Evolutionary conservation across 2,113 vertebrate species (phyloP), one percentile per base, ranked within the genome.

Genomic region (Mobula hypostoma): DNA sequence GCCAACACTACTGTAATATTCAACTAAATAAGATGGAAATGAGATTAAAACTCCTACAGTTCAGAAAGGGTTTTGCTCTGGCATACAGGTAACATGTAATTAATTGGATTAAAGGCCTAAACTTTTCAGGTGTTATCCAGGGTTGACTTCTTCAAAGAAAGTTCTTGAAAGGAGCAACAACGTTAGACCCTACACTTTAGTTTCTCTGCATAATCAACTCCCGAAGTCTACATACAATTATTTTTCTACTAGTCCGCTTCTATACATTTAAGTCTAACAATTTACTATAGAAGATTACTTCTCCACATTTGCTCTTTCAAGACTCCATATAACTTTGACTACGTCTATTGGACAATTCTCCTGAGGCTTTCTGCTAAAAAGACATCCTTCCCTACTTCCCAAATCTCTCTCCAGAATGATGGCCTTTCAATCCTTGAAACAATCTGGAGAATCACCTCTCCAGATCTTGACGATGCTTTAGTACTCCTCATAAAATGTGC

Each of bases 1-100:
- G 61, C 7, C 27, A 88, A 15, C 61, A 32, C 29, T 1, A 17
- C 32, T 88, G 58, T 66, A 88, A 88, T 66, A 66, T 66, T 88
- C 83, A 87, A 17, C 15, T 66, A 32, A 63, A 66, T 88, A 58
- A 88, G 85, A 61, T 87, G 82, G 82, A 87, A 87, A 87, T 87
- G 24, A 87, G 56, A 88, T 66, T 32, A 27, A 61, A 66, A 88
- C n/a, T 66, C 61, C 27, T 40, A 3, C 17, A 56, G 40, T 58
- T 85, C 21, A 24, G 85, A 88, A 58, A 88, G 12, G 85, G 63
- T 63, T 63, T 88, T 88, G 85, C 85, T 88, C 24, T 88, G 58
- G 12, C 29, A 2, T 32, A 66, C 11, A 48, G 48, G 48, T 29
- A 66, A 29, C 63, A 32, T 63, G 17, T 88, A 88, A 87, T 87